A percentile compares a stretch with the other conserved stretches of the same genome.
These are phyloP conservation scores for Pseudopodoces humilis DNA, from an alignment of 2,113 vertebrate species.

Conservation along the genomic window DNA sequence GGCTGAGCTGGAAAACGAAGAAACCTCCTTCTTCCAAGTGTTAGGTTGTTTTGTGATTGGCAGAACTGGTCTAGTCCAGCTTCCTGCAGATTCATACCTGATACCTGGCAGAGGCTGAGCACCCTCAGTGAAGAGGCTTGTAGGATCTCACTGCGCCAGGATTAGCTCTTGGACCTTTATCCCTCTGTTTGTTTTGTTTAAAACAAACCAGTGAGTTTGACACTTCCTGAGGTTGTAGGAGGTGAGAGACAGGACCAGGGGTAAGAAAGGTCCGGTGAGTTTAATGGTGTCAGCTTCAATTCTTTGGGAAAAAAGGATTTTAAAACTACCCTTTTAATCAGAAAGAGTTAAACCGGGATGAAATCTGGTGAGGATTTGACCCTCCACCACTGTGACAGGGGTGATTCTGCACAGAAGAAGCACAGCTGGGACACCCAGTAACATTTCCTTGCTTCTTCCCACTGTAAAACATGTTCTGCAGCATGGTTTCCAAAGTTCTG, in stretches of 20 bases:
- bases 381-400: not conserved
- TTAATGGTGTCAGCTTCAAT: not conserved
- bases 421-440: not conserved
- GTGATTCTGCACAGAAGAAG: not conserved
- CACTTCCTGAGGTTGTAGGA: not conserved
- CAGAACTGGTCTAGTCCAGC: not conserved
- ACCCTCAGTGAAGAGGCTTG: not conserved
- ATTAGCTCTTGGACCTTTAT: not conserved
- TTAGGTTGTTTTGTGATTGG: fast-evolving
- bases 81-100: not conserved
- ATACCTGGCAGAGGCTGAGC: not conserved
- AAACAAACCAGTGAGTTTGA: not conserved
- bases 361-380: not conserved
- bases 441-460: not conserved
- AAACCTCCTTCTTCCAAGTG: not conserved
- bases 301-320: not conserved
- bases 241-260: not conserved
- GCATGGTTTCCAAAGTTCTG: not conserved
- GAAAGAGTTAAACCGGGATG: not conserved
- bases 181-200: not conserved
- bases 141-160: not conserved
- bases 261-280: not conserved
- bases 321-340: not conserved
- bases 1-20: not conserved
- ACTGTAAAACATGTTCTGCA: not conserved